Conservation (phyloP, 2,797 vertebrate species). For the Cyclopterus lumpus region DNA sequence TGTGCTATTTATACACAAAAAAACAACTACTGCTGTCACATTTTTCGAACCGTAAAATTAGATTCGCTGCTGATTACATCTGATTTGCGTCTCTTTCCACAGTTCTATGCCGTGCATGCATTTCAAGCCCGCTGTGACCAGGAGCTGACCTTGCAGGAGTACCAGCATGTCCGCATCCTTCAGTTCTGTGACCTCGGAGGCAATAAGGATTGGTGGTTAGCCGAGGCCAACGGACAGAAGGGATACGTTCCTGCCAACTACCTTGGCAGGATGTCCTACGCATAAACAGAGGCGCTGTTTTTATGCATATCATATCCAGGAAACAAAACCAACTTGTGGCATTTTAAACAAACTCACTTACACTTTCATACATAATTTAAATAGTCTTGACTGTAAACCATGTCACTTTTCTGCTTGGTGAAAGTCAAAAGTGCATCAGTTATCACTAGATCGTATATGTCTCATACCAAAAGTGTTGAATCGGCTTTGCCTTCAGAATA, state of each 20-base stretch:
- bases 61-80: background rate
- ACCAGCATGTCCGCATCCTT: slow-evolving; percentile 93
- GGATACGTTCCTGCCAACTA: slow-evolving; percentile 98
- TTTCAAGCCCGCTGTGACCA: slow-evolving; percentile 94
- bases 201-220: slow-evolving; percentile 98
- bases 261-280: slow-evolving; percentile 97
- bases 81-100: slow-evolving; percentile 48
- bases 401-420: slow-evolving; percentile 32
- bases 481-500: slow-evolving; percentile 25
- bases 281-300: slow-evolving; percentile 75
- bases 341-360: slow-evolving; percentile 19
- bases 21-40: too few species aligned
- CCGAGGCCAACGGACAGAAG: slow-evolving; percentile 91
- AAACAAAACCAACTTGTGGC: background rate
- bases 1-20: background rate
- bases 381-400: slow-evolving; percentile 6
- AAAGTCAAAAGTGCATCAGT: slow-evolving; percentile 56
- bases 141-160: slow-evolving; percentile 94
- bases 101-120: slow-evolving; percentile 97
- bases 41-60: background rate
- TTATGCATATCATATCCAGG: slow-evolving; percentile 85
- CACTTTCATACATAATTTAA: background rate
- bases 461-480: slow-evolving; percentile 58
- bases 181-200: slow-evolving; percentile 93
- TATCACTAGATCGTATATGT: slow-evolving; percentile 10